A percentile compares a stretch with the other conserved stretches of the same genome.
Evolutionary conservation across 2,797 vertebrate species (phyloP).

Genomic region (Hydrocynus forskahlii): DNA sequence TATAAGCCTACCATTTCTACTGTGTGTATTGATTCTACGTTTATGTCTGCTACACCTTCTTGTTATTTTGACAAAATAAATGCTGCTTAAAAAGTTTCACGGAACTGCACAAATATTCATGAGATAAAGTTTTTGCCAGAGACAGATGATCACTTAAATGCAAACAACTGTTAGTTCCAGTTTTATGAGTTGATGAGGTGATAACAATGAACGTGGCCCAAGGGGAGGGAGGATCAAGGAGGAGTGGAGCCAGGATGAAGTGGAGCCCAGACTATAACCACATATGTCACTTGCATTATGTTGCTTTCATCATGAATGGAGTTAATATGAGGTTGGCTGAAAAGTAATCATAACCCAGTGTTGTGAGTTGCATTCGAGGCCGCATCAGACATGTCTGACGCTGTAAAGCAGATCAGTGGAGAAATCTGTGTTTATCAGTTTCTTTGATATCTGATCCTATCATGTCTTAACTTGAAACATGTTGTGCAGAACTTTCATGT

Average conservation of each 20-base stretch:
- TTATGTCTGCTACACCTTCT: too few species aligned
- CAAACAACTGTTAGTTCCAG: too few species aligned
- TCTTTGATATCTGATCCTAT: conserved; percentile 13
- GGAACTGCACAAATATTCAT: too few species aligned
- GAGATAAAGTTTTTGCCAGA: too few species aligned
- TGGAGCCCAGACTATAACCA: background rate
- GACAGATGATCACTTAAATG: too few species aligned
- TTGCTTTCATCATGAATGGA: conserved; percentile 2
- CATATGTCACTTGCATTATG: background rate
- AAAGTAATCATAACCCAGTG: background rate
- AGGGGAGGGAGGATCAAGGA: background rate
- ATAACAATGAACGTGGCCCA: background rate
- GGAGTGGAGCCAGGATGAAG: background rate
- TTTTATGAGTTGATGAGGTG: too few species aligned
- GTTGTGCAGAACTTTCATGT: conserved; percentile 1
- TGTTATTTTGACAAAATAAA: too few species aligned
- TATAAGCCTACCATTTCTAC: too few species aligned
- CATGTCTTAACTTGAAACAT: conserved; percentile 6
- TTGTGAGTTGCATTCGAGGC: background rate
- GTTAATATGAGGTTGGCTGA: background rate
- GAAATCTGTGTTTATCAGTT: conserved; percentile 6
- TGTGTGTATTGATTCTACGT: too few species aligned
- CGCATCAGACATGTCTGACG: background rate
- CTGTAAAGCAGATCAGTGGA: conserved; percentile 2
- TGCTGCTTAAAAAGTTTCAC: too few species aligned